Conservation (phyloP, 2,888 invertebrate species). For the Heliconius aoede region DNA sequence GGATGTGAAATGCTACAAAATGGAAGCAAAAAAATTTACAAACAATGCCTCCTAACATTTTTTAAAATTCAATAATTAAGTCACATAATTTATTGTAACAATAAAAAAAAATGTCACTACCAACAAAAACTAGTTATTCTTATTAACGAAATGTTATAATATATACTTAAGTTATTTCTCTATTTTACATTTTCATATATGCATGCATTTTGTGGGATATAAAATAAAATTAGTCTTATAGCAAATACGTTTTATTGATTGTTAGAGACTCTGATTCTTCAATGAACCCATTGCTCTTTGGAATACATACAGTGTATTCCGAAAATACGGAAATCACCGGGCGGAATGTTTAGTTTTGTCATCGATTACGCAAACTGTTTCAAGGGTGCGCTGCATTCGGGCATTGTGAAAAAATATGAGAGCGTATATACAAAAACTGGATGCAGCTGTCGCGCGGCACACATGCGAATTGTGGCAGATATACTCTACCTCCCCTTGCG, state of each 20-base stretch:
- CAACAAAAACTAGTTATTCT: neutral
- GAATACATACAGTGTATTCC: conserved; percentile 64
- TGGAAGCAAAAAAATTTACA: conserved; percentile 47
- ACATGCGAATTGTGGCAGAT: conserved; percentile 81
- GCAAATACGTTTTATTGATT: neutral
- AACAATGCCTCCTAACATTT: conserved; percentile 42
- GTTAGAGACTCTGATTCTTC: conserved; percentile 29
- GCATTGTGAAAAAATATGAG: conserved; percentile 82
- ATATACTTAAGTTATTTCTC: neutral
- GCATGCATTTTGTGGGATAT: no score
- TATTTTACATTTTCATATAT: neutral
- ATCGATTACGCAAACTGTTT: conserved; percentile 85
- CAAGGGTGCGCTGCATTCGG: conserved; percentile 79
- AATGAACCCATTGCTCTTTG: conserved; percentile 40
- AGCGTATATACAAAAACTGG: conserved; percentile 81
- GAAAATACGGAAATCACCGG: conserved; percentile 83
- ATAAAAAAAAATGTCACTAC: neutral
- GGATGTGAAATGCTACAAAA: conserved; percentile 24
- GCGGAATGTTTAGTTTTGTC: conserved; percentile 84
- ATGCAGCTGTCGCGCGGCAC: conserved; percentile 81
- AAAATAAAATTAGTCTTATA: conserved; percentile 4
- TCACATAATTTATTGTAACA: conserved; percentile 28
- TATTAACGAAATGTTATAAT: neutral
- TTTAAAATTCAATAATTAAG: conserved; percentile 50
- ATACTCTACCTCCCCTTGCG: conserved; percentile 56